These are phyloP conservation scores for Acronicta leporina DNA, from an alignment of 2,888 invertebrate genomes.

Conservation along the genomic window DNA sequence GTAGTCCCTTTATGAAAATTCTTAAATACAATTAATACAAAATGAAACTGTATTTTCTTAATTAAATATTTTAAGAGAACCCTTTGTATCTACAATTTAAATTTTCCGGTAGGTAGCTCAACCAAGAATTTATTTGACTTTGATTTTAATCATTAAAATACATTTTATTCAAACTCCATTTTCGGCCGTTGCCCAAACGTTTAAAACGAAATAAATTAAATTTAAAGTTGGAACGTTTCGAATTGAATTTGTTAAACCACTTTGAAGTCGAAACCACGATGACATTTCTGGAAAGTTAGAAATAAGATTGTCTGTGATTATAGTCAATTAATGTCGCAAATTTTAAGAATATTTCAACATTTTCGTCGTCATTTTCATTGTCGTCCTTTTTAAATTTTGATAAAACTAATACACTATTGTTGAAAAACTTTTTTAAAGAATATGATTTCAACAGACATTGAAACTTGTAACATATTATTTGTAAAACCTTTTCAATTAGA, in stretches of 20 bases:
- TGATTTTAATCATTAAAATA: slow-evolving; percentile 3
- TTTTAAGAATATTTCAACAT: background rate
- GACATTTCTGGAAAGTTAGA: slow-evolving; percentile 3
- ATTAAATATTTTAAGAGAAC: background rate
- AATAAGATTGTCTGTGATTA: slow-evolving; percentile 4
- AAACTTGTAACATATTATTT: no score
- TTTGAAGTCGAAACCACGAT: slow-evolving; percentile 5
- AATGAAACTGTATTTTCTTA: background rate
- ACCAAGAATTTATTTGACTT: slow-evolving; percentile 10
- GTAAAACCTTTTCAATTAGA: no score
- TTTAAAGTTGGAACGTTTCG: slow-evolving; percentile 8
- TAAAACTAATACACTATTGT: no score
- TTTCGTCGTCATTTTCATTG: no score
- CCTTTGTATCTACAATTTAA: background rate
- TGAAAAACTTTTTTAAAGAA: no score
- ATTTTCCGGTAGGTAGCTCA: background rate
- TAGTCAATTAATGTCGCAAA: background rate
- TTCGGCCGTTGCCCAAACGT: background rate
- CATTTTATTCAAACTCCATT: slow-evolving; percentile 5
- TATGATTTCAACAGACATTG: no score
- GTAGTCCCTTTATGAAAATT: no score
- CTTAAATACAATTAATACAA: background rate
- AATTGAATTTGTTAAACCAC: slow-evolving; percentile 16
- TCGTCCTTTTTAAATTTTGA: no score
- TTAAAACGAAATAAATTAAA: slow-evolving; percentile 15